These are phyloP conservation scores for Anastatus disparis DNA, from an alignment of 1,140 invertebrate species.

Conservation along the genomic window DNA sequence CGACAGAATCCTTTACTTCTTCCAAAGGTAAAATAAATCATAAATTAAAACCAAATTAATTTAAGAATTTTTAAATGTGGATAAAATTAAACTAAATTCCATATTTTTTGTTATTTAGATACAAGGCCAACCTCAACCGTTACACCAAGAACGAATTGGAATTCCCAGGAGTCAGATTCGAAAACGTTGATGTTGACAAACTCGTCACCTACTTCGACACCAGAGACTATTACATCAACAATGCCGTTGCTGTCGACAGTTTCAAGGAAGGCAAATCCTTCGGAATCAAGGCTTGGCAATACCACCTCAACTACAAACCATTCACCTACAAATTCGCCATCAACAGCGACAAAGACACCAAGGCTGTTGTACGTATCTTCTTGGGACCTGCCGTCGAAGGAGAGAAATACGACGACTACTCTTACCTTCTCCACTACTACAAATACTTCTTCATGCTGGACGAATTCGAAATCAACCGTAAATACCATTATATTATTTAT, in stretches of 20 bases:
- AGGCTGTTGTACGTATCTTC: slow-evolving; percentile 73
- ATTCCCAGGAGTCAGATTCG: slow-evolving; percentile 73
- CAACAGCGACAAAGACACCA: slow-evolving; percentile 67
- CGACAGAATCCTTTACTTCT: slow-evolving; percentile 64
- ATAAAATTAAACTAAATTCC: background rate
- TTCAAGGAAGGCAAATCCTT: slow-evolving; percentile 49
- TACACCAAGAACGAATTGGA: slow-evolving; percentile 72
- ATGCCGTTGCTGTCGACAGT: slow-evolving; percentile 67
- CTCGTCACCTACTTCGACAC: slow-evolving; percentile 79
- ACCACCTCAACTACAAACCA: slow-evolving; percentile 69
- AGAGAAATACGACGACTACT: slow-evolving; percentile 64
- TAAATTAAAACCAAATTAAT: slow-evolving; percentile 60
- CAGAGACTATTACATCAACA: slow-evolving; percentile 74
- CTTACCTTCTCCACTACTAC: slow-evolving; percentile 69
- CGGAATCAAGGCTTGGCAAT: slow-evolving; percentile 53
- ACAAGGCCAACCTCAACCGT: slow-evolving; percentile 64
- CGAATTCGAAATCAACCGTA: slow-evolving; percentile 60
- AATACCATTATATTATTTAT: too few species aligned
- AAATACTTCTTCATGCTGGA: slow-evolving; percentile 65
- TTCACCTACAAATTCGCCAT: slow-evolving; percentile 74
- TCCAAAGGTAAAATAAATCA: slow-evolving; percentile 64
- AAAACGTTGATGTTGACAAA: slow-evolving; percentile 72
- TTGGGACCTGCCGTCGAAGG: slow-evolving; percentile 74
- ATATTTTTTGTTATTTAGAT: slow-evolving; percentile 50
- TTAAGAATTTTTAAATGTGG: slow-evolving; percentile 47